A percentile compares a stretch with the other conserved stretches of the same genome.
Conservation (phyloP, 2,113 vertebrate species). For the Noturus placidus region DNA sequence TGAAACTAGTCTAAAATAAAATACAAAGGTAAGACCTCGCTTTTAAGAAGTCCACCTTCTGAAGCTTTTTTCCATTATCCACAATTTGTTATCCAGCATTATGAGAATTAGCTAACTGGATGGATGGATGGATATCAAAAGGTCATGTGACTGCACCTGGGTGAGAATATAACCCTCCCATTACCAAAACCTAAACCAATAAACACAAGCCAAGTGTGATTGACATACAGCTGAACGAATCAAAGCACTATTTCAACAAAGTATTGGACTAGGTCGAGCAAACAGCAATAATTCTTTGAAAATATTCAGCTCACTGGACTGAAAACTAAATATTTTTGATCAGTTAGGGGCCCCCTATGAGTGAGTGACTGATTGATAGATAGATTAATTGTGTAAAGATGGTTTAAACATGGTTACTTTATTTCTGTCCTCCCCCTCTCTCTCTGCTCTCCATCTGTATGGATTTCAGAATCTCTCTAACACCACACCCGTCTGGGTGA, state of each 20-base stretch:
- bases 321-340: background rate
- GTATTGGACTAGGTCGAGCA: background rate
- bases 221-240: background rate
- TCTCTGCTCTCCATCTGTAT: background rate
- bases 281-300: background rate
- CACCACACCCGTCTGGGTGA: constrained; percentile 72
- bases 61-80: background rate
- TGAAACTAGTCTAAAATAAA: background rate
- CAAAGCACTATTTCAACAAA: background rate
- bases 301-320: background rate
- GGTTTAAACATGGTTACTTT: background rate
- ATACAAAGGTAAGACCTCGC: background rate
- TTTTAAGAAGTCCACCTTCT: background rate
- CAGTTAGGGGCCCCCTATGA: no score
- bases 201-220: background rate
- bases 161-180: background rate
- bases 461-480: constrained; percentile 38
- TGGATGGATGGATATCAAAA: no score
- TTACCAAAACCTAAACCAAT: background rate
- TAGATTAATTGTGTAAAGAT: background rate
- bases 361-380: background rate
- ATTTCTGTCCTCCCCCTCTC: background rate
- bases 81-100: background rate
- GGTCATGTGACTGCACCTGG: background rate
- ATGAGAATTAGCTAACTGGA: background rate